Conservation (phyloP, 2,113 vertebrate genomes). For the Amia ocellicauda region DNA sequence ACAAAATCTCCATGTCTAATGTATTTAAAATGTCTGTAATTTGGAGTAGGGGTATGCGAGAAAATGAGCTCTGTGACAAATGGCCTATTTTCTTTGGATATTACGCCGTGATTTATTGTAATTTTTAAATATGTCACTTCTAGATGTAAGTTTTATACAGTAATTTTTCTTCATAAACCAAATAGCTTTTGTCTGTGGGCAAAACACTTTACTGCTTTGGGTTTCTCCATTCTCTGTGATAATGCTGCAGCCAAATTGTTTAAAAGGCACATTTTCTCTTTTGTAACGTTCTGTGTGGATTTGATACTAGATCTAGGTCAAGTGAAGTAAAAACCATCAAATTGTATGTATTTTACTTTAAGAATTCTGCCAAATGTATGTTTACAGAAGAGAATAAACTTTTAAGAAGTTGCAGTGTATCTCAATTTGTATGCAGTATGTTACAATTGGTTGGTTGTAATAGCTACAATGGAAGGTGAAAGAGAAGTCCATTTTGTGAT, state of each 20-base stretch:
- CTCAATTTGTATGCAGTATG: no score
- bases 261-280: no score
- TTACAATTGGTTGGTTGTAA: no score
- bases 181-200: neutral
- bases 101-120: conserved; percentile 46
- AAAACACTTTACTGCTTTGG: neutral
- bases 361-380: no score
- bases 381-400: no score
- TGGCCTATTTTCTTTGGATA: conserved; percentile 38
- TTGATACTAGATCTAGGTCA: no score
- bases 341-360: no score
- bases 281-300: no score
- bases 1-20: neutral
- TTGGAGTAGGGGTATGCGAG: neutral
- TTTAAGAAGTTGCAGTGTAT: no score
- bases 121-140: conserved; percentile 55
- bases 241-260: neutral
- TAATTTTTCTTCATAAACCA: conserved; percentile 15
- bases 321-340: no score
- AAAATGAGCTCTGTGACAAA: conserved; percentile 43
- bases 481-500: no score
- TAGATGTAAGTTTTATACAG: conserved; percentile 52
- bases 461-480: no score
- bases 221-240: neutral
- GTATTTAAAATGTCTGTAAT: neutral